Base-by-base conservation (phyloP, 2,888 invertebrate genomes). In the Mythimna loreyi region DNA sequence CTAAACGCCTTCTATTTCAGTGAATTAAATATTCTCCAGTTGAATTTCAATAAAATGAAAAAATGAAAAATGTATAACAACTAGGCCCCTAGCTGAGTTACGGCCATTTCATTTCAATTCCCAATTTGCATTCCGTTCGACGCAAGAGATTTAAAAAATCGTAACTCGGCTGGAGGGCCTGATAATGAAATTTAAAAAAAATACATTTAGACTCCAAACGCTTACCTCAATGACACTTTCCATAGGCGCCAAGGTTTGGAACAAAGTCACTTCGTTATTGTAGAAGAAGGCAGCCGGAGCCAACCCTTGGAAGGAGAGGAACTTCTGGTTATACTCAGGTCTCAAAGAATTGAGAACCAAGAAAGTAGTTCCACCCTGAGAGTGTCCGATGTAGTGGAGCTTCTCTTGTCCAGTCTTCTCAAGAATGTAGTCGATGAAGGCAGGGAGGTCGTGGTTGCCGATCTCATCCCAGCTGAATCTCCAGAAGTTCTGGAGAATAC, bases 341-440 rank as follows among this genome's bases (percentile, higher is more conserved):
- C 86, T 87, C 65, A 93, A 74, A 3, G 94, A 92, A 62, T 87
- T 91, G 50, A 94, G 86, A 0, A 93, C 92, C 56, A 93, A 84
- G 78, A 93, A 94, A 0, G 87, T 72, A 3, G 93, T 93, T 13
- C 93, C 91, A 16, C 94, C 94, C 78, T 94, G 94, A 0, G 94
- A 94, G 73, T 92, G 92, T 0, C 94, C 94, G 21, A 94, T 80
- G 73, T 93, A 94, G 66, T 94, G 93, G 9, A 93, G 72, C 45
- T 87, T 90, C 2, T 78, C 49, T 57, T 91, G 85, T 11, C 87
- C 87, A 25, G 90, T 92, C 2, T 43, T 73, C 1, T 53, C 70
- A 2, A 91, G 77, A 28, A 92, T 86, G 55, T 87, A 82, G 81
- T 93, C 90, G 4, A 93, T 80, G 67, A 89, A 81, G 0, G 92